Conservation (phyloP, 2,888 invertebrate genomes). For the Drosophila maculinotata region DNA sequence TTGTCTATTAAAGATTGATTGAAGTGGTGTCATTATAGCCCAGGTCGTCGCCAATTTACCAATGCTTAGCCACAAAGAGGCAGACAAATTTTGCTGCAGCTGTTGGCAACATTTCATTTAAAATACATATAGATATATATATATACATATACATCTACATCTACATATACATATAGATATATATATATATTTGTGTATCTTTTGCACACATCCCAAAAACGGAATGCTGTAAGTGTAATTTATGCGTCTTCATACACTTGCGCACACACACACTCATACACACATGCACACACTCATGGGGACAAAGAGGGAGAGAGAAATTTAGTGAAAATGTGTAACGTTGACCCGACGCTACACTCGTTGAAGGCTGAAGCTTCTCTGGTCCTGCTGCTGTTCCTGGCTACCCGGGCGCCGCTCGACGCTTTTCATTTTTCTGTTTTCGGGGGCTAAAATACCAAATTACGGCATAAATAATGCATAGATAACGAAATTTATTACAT, state of each 20-base stretch:
- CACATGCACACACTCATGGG: too few species aligned
- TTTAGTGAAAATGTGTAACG: conserved; percentile 72
- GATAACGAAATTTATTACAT: conserved; percentile 80
- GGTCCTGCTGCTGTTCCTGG: not conserved
- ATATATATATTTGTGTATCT: conserved; percentile 42
- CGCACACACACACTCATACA: conserved; percentile 18
- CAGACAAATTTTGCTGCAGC: conserved; percentile 13
- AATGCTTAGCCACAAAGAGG: conserved; percentile 53
- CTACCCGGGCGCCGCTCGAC: conserved; percentile 56
- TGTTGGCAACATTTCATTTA: conserved; percentile 56
- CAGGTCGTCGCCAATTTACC: conserved; percentile 54
- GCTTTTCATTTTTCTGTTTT: conserved; percentile 79
- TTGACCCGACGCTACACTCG: conserved; percentile 67
- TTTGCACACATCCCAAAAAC: conserved; percentile 52
- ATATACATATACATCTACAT: too few species aligned
- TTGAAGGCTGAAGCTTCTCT: conserved; percentile 26
- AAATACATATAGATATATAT: conserved; percentile 48
- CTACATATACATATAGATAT: conserved; percentile 30
- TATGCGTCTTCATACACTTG: conserved; percentile 66
- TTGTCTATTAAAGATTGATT: not conserved
- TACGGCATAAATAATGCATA: conserved; percentile 81
- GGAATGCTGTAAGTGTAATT: conserved; percentile 70
- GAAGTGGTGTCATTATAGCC: not conserved
- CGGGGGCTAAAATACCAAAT: conserved; percentile 77
- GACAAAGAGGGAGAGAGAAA: conserved; percentile 18